These are phyloP conservation scores for Anguilla obscura DNA, from an alignment of 2,797 vertebrate genomes.

Conservation along the genomic window DNA sequence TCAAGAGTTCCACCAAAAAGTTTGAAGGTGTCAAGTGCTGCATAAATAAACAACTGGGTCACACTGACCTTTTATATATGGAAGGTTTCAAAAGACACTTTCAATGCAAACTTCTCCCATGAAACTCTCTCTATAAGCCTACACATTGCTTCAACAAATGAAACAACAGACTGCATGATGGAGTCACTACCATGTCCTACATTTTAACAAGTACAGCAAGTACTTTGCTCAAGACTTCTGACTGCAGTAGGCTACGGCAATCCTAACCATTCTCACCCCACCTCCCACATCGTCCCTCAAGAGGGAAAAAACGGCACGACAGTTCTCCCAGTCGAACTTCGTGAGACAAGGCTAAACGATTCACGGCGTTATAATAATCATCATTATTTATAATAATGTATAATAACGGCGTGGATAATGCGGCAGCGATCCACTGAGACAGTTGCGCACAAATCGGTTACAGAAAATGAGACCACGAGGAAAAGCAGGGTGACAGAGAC, in stretches of 20 bases:
- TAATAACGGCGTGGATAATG: too few species aligned
- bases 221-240: neutral
- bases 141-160: neutral
- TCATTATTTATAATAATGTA: too few species aligned
- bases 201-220: slow-evolving; percentile 4
- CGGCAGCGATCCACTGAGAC: neutral
- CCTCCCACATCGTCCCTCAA: neutral
- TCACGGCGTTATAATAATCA: too few species aligned
- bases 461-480: neutral
- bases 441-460: neutral
- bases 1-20: neutral
- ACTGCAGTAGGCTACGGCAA: neutral
- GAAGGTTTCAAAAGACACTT: neutral
- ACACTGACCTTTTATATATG: slow-evolving; percentile 39
- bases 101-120: neutral
- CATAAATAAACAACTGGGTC: slow-evolving; percentile 57
- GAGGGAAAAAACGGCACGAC: neutral
- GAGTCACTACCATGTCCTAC: neutral
- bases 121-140: neutral
- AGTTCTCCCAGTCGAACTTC: neutral
- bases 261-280: neutral
- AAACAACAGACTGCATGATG: neutral
- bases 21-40: slow-evolving; percentile 36
- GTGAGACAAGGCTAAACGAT: neutral
- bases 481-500: neutral